Conservation (phyloP, 1,140 invertebrate genomes). For the Neodiprion pinetum region DNA sequence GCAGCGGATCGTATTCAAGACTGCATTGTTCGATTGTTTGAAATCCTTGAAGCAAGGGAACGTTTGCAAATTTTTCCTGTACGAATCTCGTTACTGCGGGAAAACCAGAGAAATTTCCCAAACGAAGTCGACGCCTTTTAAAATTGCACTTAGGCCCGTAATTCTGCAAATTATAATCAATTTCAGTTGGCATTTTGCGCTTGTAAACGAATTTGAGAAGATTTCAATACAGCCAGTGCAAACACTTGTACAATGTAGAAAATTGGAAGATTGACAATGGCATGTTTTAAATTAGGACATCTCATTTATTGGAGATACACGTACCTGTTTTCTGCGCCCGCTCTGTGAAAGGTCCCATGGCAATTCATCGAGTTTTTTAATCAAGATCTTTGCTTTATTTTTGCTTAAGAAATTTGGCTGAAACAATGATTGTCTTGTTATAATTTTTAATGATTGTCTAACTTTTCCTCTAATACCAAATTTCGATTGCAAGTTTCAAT, state of each 20-base stretch:
- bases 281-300: not conserved
- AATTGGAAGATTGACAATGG: slow-evolving; percentile 12
- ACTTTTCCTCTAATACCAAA: slow-evolving; percentile 15
- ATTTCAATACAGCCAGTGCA: not conserved
- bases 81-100: slow-evolving; percentile 83
- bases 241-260: not conserved
- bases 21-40: slow-evolving; percentile 96
- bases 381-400: slow-evolving; percentile 74
- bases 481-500: slow-evolving; percentile 8
- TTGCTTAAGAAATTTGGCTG: slow-evolving; percentile 76
- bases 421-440: slow-evolving; percentile 29
- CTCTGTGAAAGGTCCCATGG: slow-evolving; percentile 95
- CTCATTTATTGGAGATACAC: slow-evolving; percentile 27
- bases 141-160: slow-evolving; percentile 99
- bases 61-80: slow-evolving; percentile 76
- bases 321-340: slow-evolving; percentile 90
- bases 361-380: slow-evolving; percentile 77
- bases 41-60: slow-evolving; percentile 76
- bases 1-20: slow-evolving; percentile 87
- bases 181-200: slow-evolving; percentile 23
- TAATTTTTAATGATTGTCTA: slow-evolving; percentile 25
- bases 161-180: slow-evolving; percentile 69
- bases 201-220: slow-evolving; percentile 11
- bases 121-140: slow-evolving; percentile 87
- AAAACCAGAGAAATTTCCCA: slow-evolving; percentile 86